Percentiles rank a stretch among this genome's conserved stretches.
Evolutionary conservation across 2,888 invertebrate species (phyloP).

Genomic region (Carcina quercana): DNA sequence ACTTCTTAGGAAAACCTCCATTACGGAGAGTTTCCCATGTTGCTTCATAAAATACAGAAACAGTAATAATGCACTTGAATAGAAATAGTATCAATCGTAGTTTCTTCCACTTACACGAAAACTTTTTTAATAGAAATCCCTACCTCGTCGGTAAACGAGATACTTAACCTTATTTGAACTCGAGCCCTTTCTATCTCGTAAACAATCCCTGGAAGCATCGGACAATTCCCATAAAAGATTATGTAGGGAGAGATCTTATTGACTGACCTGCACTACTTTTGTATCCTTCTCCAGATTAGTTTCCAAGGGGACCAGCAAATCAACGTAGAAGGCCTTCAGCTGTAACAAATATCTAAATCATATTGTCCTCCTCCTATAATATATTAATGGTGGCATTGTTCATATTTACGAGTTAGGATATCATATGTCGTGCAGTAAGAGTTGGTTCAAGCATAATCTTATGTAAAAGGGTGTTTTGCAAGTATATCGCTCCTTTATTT

Average conservation of each 20-base stretch:
- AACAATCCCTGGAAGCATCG: conserved; percentile 41
- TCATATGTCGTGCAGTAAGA: too few relatives aligned
- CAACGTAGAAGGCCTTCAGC: conserved; percentile 96
- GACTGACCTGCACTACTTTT: conserved; percentile 89
- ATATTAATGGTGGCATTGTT: too few relatives aligned
- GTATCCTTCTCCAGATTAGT: conserved; percentile 95
- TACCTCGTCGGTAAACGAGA: conserved; percentile 35
- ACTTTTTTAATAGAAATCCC: conserved; percentile 55
- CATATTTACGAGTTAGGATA: too few relatives aligned
- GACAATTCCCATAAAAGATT: conserved; percentile 38
- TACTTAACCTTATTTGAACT: conserved; percentile 44
- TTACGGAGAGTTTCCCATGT: too few relatives aligned
- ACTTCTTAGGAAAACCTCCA: too few relatives aligned
- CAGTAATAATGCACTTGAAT: background rate
- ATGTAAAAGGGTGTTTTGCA: too few relatives aligned
- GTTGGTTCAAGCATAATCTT: too few relatives aligned
- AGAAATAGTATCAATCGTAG: background rate
- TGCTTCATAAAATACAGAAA: too few relatives aligned
- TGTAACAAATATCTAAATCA: conserved; percentile 72
- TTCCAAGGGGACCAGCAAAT: conserved; percentile 93
- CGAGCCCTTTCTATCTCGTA: conserved; percentile 35
- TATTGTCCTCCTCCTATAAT: too few relatives aligned
- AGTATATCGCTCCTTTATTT: too few relatives aligned
- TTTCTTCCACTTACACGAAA: conserved; percentile 28
- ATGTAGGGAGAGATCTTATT: conserved; percentile 39